Percentiles rank a stretch among this genome's conserved stretches.
Conservation (phyloP, 2,113 vertebrate genomes). For the Rhineura floridana region DNA sequence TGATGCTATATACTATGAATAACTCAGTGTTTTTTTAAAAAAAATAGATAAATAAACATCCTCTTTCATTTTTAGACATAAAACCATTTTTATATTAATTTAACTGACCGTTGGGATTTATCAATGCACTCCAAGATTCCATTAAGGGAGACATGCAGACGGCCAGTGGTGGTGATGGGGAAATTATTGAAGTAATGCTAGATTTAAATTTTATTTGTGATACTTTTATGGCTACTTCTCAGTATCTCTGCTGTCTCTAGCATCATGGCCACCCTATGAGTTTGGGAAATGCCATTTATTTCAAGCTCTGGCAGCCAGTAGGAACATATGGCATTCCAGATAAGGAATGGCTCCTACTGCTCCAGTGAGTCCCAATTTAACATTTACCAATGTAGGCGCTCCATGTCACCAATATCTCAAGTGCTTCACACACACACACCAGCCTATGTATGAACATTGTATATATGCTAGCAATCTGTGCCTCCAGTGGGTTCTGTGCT, state of each 20-base stretch:
- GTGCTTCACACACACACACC: neutral
- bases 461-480: neutral
- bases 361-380: neutral
- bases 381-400: neutral
- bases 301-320: neutral
- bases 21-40: neutral
- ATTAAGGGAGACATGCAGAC: constrained; percentile 28
- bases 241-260: neutral
- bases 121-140: constrained; percentile 37
- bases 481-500: neutral
- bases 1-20: constrained; percentile 9
- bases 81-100: constrained; percentile 49
- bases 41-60: neutral
- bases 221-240: neutral
- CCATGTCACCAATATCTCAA: neutral
- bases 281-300: neutral
- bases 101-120: constrained; percentile 40
- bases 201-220: neutral
- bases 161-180: constrained; percentile 11
- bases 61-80: constrained; percentile 21
- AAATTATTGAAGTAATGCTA: constrained; percentile 40
- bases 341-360: neutral
- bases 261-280: neutral
- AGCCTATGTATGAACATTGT: neutral
- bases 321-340: neutral